Base-by-base conservation (phyloP, 2,888 invertebrate species). In the Pachycephus smyrnensis region DNA sequence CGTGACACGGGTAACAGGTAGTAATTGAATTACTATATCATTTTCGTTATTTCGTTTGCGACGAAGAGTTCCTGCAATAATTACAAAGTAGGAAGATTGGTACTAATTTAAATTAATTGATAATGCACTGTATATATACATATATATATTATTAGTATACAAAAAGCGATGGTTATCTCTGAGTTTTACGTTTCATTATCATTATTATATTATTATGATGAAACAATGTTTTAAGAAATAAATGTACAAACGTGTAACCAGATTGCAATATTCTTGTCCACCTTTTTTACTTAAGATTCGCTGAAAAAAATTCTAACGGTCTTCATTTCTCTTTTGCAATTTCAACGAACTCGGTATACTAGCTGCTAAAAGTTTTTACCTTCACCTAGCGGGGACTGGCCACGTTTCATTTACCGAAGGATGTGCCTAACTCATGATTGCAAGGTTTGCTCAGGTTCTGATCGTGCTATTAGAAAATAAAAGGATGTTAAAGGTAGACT, bases 161-260 rank as follows among this genome's bases (percentile, higher is more conserved):
- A 69, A 73, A 73, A 73, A 55, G 78, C 40, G 68, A 77, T 79
- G 79, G 73, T 76, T 76, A 82, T 78, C 77, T 81, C 68, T 82
- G 77, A 76, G 73, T 73, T 77, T 71, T 15, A 31, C 15, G 71
- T 78, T 81, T 83, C 77, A 79, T 69, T 73, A 77, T 77, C 80
- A 78, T 77, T 78, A 81, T 79, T 74, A 82, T 73, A 77, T 80
- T 79, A 75, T 78, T 69, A 81, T 85, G 80, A 81, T 78, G 75
- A 80, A 81, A 82, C 81, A 77, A 79, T 79, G 79, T 78, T 80
- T 83, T 78, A 77, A 75, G 76, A 81, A 82, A 86, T 89, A 86
- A 88, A 88, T 88, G 88, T 87, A 87, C 86, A 88, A 86, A 86
- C 83, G 80, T 86, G 69, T 69, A 69, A 31, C 30, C 4, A 40